phyloP scores from a whole-genome alignment of 2,113 vertebrate genomes.

The Hydropotes inermis region DNA sequence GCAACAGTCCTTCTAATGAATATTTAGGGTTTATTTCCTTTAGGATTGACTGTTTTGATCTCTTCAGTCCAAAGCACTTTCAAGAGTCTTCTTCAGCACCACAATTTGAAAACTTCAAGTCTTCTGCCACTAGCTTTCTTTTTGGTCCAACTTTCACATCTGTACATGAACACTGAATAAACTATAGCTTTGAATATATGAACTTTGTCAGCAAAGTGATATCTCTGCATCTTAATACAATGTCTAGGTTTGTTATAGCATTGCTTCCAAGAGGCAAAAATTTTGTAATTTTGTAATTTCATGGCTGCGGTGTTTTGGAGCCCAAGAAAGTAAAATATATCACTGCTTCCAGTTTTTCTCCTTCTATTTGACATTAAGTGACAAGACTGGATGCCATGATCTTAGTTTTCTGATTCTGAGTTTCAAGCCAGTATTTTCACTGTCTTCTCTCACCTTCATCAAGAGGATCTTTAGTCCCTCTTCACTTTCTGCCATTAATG shows the following conservation, averaged over 20 bases:
- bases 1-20: neutral
- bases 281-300: neutral
- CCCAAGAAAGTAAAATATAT: neutral
- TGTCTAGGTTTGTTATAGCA: neutral
- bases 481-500: neutral
- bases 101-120: neutral
- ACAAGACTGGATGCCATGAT: neutral
- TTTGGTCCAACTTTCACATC: neutral
- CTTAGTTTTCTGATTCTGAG: neutral
- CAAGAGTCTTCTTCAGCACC: neutral
- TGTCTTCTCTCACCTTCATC: neutral
- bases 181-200: neutral
- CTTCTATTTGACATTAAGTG: neutral
- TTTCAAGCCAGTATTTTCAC: neutral
- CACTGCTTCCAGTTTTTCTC: neutral
- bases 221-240: neutral
- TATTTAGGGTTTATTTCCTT: neutral
- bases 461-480: neutral
- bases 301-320: neutral
- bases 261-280: neutral
- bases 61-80: neutral
- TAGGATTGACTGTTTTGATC: neutral
- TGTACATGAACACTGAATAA: neutral
- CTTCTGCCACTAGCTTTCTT: neutral
- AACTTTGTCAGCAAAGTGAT: neutral